Conservation (phyloP, 2,113 vertebrate genomes). For the Brachyhypopomus gauderio region DNA sequence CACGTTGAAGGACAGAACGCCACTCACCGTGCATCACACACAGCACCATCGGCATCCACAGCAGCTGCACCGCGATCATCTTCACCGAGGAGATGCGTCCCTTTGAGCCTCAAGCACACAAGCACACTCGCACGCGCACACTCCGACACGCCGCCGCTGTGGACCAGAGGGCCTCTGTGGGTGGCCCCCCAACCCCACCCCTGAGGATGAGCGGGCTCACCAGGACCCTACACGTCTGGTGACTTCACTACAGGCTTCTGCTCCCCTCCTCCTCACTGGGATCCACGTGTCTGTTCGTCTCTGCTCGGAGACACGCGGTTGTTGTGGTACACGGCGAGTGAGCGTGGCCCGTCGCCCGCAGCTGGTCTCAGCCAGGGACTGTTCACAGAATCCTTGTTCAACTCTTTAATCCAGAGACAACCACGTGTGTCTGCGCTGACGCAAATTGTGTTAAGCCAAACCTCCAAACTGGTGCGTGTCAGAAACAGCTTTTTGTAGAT, state of each 20-base stretch:
- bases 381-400: conserved; percentile 56
- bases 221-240: neutral
- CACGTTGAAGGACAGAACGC: neutral
- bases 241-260: neutral
- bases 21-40: conserved; percentile 70
- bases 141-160: neutral
- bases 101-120: conserved; percentile 28
- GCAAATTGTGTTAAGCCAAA: neutral
- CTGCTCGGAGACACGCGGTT: neutral
- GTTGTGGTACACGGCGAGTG: conserved; percentile 33
- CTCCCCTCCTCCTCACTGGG: neutral
- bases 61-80: conserved; percentile 60
- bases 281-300: neutral
- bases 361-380: conserved; percentile 59
- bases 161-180: neutral
- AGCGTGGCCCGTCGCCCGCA: neutral
- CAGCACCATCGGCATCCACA: conserved; percentile 57
- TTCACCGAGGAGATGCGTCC: conserved; percentile 47
- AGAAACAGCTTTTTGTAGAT: neutral
- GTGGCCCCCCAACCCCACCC: too few relatives aligned
- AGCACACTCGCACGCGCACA: conserved; percentile 45
- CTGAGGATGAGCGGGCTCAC: neutral
- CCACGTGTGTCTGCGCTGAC: neutral
- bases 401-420: conserved; percentile 54
- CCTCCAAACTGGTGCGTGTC: neutral